Evolutionary conservation across 2,888 invertebrate species (phyloP).

Genomic region (Myopa testacea): DNA sequence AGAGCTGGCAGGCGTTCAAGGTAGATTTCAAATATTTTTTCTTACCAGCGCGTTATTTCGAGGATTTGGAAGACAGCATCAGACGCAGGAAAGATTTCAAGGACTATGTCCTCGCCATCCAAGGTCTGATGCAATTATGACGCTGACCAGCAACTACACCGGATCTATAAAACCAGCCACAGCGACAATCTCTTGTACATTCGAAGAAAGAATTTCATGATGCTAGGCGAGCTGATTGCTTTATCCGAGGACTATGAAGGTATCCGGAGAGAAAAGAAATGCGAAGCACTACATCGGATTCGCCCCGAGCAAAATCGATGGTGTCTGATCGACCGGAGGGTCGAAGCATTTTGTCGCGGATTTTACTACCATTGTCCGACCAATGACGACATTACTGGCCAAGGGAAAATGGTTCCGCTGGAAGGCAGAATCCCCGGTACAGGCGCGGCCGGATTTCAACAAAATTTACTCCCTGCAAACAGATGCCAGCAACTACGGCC

Average conservation of each 20-base stretch:
- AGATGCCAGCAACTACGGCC: neutral
- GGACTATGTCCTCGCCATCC: constrained; percentile 13
- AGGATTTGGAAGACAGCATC: constrained; percentile 21
- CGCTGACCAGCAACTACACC: neutral
- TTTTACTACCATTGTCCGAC: constrained; percentile 31
- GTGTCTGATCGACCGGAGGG: neutral
- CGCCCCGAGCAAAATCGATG: neutral
- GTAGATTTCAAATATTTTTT: constrained; percentile 9
- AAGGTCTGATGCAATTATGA: neutral
- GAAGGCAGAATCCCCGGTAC: neutral
- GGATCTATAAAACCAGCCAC: constrained; percentile 1
- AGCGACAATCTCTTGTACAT: constrained; percentile 19
- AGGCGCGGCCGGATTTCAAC: neutral
- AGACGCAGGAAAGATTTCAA: constrained; percentile 1
- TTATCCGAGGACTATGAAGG: constrained; percentile 7
- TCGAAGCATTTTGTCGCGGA: constrained; percentile 31
- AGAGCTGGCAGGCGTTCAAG: constrained; percentile 1
- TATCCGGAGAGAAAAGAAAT: neutral
- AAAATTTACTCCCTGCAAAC: neutral
- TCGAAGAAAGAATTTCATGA: neutral
- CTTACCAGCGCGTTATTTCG: constrained; percentile 24
- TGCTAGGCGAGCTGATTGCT: constrained; percentile 1
- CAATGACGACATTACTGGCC: constrained; percentile 16
- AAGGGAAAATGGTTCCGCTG: constrained; percentile 35
- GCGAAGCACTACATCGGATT: neutral